Base-by-base conservation (phyloP, 2,113 vertebrate species). In the Psilopsiagon aymara region DNA sequence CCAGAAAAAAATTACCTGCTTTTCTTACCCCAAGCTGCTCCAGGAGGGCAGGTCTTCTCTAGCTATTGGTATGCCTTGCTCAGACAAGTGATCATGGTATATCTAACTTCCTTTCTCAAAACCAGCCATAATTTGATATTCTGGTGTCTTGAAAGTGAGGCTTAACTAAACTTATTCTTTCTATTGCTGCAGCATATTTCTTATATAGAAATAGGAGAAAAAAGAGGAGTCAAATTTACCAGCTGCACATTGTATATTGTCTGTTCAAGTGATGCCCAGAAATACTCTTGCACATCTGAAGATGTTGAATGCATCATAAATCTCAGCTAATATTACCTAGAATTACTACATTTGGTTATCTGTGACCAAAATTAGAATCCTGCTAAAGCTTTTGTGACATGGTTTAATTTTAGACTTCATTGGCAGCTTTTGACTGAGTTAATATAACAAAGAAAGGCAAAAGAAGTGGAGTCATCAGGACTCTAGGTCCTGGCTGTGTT, bases 241-340 rank as follows among this genome's bases (percentile, higher is more conserved):
- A 94, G 76, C 60, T 88, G 80, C 92, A 46, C 41, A 51, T 43
- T 78, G 69, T 88, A 75, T 75, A 86, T 80, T 90, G 64, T 94
- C 69, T 91, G 73, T 88, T 76, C 73, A 86, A 86, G 24, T 69
- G 57, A 59, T 86, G 64, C 39, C 85, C 73, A 59, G 4, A 92
- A 95, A 93, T 92, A 88, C 35, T 85, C 35, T 35, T 53, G 49
- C 86, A 29, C 57, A 63, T 94, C 82, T 90, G 80, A 95, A 94
- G 44, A 68, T 92, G 33, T 83, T 92, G 84, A 94, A 90, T 94
- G 76, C 76, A 91, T 96, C 81, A 90, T 92, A 83, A 96, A 91
- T 94, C 47, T 94, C 66, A 67, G 55, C 82, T 96, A 80, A 80
- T 84, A 78, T 95, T 94, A 62, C 93, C 79, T 90, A 19, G 80